phyloP scores from a whole-genome alignment of 1,140 invertebrate genomes.

The Myzus persicae region DNA sequence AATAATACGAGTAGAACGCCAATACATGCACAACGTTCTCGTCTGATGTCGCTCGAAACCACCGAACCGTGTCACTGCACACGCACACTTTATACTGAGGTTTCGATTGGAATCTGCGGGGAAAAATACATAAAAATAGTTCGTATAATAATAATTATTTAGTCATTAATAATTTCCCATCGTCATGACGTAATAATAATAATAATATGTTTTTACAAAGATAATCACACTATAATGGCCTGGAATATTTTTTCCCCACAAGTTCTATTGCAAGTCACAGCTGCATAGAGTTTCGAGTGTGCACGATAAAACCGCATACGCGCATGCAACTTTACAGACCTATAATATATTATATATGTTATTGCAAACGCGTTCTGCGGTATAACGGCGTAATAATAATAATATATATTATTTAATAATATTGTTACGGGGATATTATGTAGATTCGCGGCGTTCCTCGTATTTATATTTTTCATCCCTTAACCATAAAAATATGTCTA shows the following conservation, averaged over 20 bases:
- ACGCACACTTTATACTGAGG: neutral
- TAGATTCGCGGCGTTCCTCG: neutral
- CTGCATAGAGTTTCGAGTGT: neutral
- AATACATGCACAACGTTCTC: neutral
- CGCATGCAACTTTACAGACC: too few species aligned
- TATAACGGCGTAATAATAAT: neutral
- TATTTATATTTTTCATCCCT: neutral
- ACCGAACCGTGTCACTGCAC: neutral
- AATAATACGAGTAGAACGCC: neutral
- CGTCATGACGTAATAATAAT: neutral
- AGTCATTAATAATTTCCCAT: neutral
- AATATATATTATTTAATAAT: neutral
- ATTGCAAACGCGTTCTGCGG: neutral
- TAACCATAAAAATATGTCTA: neutral
- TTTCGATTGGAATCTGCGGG: neutral
- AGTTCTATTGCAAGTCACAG: neutral
- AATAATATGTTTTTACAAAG: neutral
- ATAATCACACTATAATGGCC: neutral
- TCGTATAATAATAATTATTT: neutral
- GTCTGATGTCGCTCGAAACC: neutral
- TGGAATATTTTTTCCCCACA: neutral
- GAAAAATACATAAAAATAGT: neutral
- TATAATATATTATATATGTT: too few species aligned
- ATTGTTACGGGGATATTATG: neutral
- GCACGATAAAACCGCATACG: neutral